Conservation (phyloP, 2,888 invertebrate species). For the Xestia xanthographa region DNA sequence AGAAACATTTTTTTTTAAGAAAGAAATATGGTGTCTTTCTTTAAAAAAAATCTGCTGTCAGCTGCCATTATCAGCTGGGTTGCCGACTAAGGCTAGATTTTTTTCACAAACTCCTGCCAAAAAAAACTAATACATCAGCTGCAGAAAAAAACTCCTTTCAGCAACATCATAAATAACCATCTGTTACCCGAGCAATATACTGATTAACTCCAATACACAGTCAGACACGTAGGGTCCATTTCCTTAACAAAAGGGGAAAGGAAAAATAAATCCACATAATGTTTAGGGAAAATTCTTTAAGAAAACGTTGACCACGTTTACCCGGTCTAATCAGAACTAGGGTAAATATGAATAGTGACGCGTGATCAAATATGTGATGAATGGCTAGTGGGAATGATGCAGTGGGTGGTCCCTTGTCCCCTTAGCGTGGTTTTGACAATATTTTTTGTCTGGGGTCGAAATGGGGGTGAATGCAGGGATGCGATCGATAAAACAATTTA, state of each 20-base stretch:
- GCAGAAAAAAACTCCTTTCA: neutral
- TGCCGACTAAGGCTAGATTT: neutral
- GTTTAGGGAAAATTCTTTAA: slow-evolving; percentile 62
- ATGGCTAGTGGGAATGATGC: neutral
- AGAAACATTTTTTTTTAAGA: too few relatives aligned
- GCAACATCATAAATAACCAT: slow-evolving; percentile 34
- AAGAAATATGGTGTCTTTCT: too few relatives aligned
- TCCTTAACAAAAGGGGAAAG: slow-evolving; percentile 56
- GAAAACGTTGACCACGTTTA: slow-evolving; percentile 52
- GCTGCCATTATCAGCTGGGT: too few relatives aligned
- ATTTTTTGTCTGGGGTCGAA: neutral
- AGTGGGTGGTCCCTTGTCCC: neutral
- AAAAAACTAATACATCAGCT: neutral
- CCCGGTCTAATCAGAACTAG: slow-evolving; percentile 42
- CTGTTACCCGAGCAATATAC: slow-evolving; percentile 41
- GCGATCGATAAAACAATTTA: neutral
- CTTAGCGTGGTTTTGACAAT: slow-evolving; percentile 2
- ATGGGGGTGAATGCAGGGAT: too few relatives aligned
- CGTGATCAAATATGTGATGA: slow-evolving; percentile 43
- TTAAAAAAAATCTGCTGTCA: too few relatives aligned
- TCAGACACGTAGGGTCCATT: slow-evolving; percentile 61
- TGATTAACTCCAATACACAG: slow-evolving; percentile 54
- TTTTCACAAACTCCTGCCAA: neutral
- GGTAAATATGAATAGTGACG: slow-evolving; percentile 41
- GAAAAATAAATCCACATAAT: slow-evolving; percentile 61